Evolutionary conservation across 1,140 invertebrate genomes (phyloP), one percentile per base, ranked within the genome.

Genomic region (Camponotus floridanus): DNA sequence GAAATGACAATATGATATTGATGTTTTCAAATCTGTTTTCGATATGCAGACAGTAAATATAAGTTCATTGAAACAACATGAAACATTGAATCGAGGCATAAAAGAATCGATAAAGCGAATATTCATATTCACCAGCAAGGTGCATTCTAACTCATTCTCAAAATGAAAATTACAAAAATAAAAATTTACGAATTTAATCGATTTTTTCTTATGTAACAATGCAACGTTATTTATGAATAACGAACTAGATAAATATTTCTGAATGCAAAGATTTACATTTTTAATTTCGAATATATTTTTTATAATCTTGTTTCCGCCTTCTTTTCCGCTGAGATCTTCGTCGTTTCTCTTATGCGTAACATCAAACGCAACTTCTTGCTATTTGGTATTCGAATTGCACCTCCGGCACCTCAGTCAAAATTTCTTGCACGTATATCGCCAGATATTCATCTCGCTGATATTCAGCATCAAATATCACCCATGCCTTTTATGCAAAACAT

Each of bases 401-500:
- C 21, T 61, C 39, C 42, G 64, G 51, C 79, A 91, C 26, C 26
- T 90, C 87, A 88, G 92, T 92, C 89, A 90, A 86, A 89, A 93
- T 93, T 93, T 92, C 90, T 90, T 84, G 91, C 89, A 89, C 91
- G 91, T 92, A 88, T 81, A 87, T 89, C 76, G 86, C 78, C 70
- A 51, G 36, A 61, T 85, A 89, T 90, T 90, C 88, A 85, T 61
- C 85, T 39, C 26, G 68, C 87, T 86, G 85, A 76, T 91, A 92
- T 92, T 91, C 91, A 88, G 83, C 92, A 78, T 86, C 89, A 70
- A 89, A 92, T 92, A 91, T 88, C 90, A 83, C 78, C 57, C 64
- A 70, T 89, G 87, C 91, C 91, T 91, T 89, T 93, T 91, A 93
- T 93, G 91, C 90, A 92, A 93, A 93, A 73, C 88, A 88, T 85